Percentiles rank a stretch among this genome's conserved stretches.
These are phyloP conservation scores for Columba janthina DNA, from an alignment of 2,113 vertebrate genomes.

Conservation along the genomic window DNA sequence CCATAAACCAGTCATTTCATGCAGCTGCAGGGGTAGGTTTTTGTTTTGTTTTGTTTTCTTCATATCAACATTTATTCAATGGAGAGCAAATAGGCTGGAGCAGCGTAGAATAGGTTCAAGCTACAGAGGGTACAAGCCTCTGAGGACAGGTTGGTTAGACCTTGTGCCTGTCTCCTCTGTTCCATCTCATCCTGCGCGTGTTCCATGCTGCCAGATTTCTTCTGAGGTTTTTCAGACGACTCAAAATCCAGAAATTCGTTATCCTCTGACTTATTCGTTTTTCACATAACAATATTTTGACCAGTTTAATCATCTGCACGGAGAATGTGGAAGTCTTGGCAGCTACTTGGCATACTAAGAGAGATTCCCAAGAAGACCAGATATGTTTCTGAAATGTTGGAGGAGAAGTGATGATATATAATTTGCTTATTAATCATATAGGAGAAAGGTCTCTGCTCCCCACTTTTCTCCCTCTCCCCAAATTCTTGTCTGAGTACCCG, in stretches of 20 bases:
- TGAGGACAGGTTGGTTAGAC: not conserved
- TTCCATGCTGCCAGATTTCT: not conserved
- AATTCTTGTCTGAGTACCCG: not conserved
- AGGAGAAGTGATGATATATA: slow-evolving; percentile 45
- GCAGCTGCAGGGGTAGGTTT: not conserved
- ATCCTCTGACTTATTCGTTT: slow-evolving; percentile 46
- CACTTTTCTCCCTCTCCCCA: not conserved
- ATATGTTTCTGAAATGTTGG: slow-evolving; percentile 38
- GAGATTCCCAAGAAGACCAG: slow-evolving; percentile 63
- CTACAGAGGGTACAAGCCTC: not conserved
- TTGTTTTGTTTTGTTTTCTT: not conserved
- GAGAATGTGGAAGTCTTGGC: slow-evolving; percentile 59
- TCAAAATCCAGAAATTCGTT: slow-evolving; percentile 55
- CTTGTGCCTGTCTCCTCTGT: not conserved
- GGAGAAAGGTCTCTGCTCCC: slow-evolving; percentile 20
- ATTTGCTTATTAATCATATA: slow-evolving; percentile 65
- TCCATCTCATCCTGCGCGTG: not conserved
- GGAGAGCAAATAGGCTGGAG: not conserved
- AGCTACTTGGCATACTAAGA: slow-evolving; percentile 64
- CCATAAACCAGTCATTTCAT: fast-evolving
- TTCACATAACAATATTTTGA: slow-evolving; percentile 67
- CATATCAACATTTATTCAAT: not conserved
- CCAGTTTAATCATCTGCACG: slow-evolving; percentile 60
- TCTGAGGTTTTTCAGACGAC: not conserved
- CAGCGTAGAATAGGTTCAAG: not conserved